Base-by-base conservation (phyloP, 2,797 vertebrate species). In the Sitta carolinensis region DNA sequence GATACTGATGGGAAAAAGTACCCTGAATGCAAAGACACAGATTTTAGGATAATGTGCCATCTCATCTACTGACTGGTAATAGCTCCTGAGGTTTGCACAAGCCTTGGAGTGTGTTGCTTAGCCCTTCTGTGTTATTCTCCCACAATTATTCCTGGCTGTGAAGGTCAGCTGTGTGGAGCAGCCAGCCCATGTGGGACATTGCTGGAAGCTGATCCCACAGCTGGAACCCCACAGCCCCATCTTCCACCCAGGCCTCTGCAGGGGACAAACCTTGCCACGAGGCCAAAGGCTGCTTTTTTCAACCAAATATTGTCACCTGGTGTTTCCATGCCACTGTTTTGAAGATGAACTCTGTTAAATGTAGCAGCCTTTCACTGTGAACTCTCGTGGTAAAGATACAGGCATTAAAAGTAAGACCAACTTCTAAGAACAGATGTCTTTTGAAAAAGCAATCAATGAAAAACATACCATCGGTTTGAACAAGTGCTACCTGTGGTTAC, bases 141-240 rank as follows among this genome's bases (percentile, higher is more conserved):
- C 45, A 55, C 16, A 3, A 11, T 79, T 45, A 36, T 48, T 55
- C 20, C 23, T 30, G 40, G 14, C 34, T 54, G 16, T 32, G 18
- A 82, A 36, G 17, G 26, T 34, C 7, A 5, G 55, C 38, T 69
- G 18, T 34, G 59, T 4, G 27, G n/a, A 45, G 32, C 64, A 67
- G 36, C 48, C 25, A 58, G 38, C 15, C 29, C 2, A 2, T 23
- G 11, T 2, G 2, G 30, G 34, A 69, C 38, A 72, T 15, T 1
- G 4, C 34, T 78, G 80, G 36, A 78, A 77, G 42, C 55, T 67
- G 62, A 40, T 59, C 17, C 47, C 2, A 1, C 16, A n/a, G 52
- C 36, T 63, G 40, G 18, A 63, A 40, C 17, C 48, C 43, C 0
- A 0, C 25, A 63, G 15, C 36, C 32, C 32, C 30, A 6, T 27